Evolutionary conservation across 1,140 invertebrate genomes (phyloP), one percentile per base, ranked within the genome.

Genomic region (Saxidomus purpurata): DNA sequence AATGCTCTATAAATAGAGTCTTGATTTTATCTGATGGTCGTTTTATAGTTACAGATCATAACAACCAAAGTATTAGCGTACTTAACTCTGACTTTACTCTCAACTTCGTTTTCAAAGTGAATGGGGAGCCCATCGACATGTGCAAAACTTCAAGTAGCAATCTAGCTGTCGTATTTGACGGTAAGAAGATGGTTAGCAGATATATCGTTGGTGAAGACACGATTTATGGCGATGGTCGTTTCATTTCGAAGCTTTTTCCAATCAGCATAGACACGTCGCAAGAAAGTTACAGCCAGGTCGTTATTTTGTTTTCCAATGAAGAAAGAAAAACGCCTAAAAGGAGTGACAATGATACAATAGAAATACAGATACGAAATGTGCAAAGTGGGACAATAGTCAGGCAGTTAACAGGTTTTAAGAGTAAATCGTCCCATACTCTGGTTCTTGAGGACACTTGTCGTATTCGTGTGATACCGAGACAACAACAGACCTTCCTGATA

Each of bases 221-320:
- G 15, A 63, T 82, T 11, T 15, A 22, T 63, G 34, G 63, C 9
- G 3, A 25, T 63, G 55, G 80, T 38, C 52, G 25, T 28, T 82
- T 82, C n/a, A 0, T 55, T 25, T 28, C 55, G 31, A 67, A 82
- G 31, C 19, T 82, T 0, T 77, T 43, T 22, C 40, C 74, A 31
- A n/a, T 77, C 47, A 77, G 74, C n/a, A 77, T 77, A 28, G 74
- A 47, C 17, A 49, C 3, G 13, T 49, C 15, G 1, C 13, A 8
- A 49, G 40, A 25, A 13, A 31, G 9, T 8, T 15, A 40, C 1
- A 15, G 17, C 22, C 34, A 2, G 4, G 74, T 77, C n/a, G 34
- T 52, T 31, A 77, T 77, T 19, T 52, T 77, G 25, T 77, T 77
- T 77, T 49, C 74, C 17, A 43, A 77, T 31, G 74, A 49, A 31